A percentile compares a stretch with the other conserved stretches of the same genome.
These are phyloP conservation scores for Oryzias dopingdopingensis DNA, from an alignment of 2,797 vertebrate genomes.

Conservation along the genomic window DNA sequence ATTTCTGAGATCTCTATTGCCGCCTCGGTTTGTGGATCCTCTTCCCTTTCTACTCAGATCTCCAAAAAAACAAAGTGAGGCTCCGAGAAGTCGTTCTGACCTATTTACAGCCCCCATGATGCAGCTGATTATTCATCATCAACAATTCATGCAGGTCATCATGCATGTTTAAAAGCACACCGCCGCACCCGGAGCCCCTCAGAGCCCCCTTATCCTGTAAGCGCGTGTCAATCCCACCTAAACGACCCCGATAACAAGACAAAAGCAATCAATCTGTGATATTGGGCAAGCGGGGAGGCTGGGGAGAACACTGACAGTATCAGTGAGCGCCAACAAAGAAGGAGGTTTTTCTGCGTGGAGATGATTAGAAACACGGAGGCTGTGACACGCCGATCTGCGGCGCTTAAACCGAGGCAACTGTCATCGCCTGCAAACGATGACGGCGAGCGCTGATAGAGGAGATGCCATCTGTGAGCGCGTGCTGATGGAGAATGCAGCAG, in stretches of 20 bases:
- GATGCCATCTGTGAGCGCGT: conserved; percentile 44
- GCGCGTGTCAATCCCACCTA: conserved; percentile 64
- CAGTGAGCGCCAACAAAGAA: conserved; percentile 50
- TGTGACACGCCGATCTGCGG: conserved; percentile 49
- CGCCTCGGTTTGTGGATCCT: conserved; percentile 2
- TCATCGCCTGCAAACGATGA: conserved; percentile 61
- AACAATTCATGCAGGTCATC: conserved; percentile 65
- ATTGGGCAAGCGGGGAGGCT: conserved; percentile 47
- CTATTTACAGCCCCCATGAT: conserved; percentile 52
- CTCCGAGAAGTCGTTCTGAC: conserved; percentile 36
- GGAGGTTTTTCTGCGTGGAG: conserved; percentile 45
- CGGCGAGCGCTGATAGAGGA: conserved; percentile 44
- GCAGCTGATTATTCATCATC: conserved; percentile 63
- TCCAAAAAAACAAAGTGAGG: conserved; percentile 17
- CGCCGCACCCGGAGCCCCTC: conserved; percentile 19
- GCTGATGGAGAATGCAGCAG: conserved; percentile 1
- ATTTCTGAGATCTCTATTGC: conserved; percentile 51
- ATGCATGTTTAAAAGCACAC: conserved; percentile 55
- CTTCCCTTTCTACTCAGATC: not conserved
- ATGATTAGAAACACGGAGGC: conserved; percentile 58
- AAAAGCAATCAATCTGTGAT: conserved; percentile 70
- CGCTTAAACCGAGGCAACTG: conserved; percentile 58
- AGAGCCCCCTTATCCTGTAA: conserved; percentile 51
- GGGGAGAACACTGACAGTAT: conserved; percentile 50
- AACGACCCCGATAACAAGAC: conserved; percentile 63